Evolutionary conservation across 1,140 invertebrate genomes (phyloP).

Genomic region (Dryas iulia): DNA sequence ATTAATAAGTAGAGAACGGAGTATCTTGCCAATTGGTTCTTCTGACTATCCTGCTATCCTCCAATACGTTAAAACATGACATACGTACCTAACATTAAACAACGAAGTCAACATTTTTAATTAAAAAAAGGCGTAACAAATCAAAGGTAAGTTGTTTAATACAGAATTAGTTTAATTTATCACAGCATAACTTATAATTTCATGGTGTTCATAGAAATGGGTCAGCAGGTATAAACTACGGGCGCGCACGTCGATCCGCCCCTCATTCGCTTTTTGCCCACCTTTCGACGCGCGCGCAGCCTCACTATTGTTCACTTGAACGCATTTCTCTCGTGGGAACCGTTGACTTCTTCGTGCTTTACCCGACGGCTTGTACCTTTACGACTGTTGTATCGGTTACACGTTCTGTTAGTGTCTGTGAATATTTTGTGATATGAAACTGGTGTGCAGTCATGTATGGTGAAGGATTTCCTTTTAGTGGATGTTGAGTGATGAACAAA

Average conservation of each 20-base stretch:
- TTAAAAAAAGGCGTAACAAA: background rate
- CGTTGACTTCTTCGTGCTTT: slow-evolving; percentile 63
- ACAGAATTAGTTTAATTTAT: slow-evolving; percentile 14
- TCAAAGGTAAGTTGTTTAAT: background rate
- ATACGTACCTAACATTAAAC: too few relatives aligned
- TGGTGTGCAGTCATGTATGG: slow-evolving; percentile 42
- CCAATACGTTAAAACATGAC: too few relatives aligned
- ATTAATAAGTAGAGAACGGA: too few relatives aligned
- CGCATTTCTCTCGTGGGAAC: slow-evolving; percentile 77
- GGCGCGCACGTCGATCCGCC: slow-evolving; percentile 38
- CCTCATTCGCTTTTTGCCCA: slow-evolving; percentile 77
- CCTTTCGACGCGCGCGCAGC: slow-evolving; percentile 75
- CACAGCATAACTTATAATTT: slow-evolving; percentile 27
- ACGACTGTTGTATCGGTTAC: slow-evolving; percentile 40
- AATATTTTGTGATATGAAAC: slow-evolving; percentile 48
- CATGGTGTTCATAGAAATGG: slow-evolving; percentile 51
- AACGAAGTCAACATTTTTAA: too few relatives aligned
- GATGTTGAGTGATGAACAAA: slow-evolving; percentile 66
- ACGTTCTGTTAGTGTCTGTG: slow-evolving; percentile 44
- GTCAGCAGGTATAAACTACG: slow-evolving; percentile 67
- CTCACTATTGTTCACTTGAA: slow-evolving; percentile 62
- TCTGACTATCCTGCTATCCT: too few relatives aligned
- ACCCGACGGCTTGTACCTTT: slow-evolving; percentile 50
- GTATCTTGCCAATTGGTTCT: too few relatives aligned
- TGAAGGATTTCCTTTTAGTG: slow-evolving; percentile 29